These are phyloP conservation scores for Halocynthia roretzi DNA, from an alignment of 23 tunicate genomes.

Conservation along the genomic window DNA sequence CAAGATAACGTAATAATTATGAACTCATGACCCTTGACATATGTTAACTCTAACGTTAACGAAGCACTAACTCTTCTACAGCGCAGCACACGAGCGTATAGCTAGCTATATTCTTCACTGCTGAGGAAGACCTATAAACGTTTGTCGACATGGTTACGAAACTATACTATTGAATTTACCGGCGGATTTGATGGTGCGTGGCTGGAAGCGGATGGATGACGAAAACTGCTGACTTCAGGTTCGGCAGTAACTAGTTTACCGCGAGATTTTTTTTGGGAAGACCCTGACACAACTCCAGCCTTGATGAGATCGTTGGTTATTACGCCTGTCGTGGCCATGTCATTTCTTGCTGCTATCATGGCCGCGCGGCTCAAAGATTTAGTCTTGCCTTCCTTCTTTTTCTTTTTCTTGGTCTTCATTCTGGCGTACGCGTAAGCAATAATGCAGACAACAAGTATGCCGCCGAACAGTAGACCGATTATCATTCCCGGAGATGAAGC, in stretches of 20 bases:
- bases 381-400: constrained; percentile 4
- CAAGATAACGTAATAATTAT: too few relatives aligned
- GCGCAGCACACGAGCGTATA: too few relatives aligned
- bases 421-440: constrained; percentile 64
- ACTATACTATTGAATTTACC: background rate
- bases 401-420: constrained; percentile 33
- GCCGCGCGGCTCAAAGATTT: constrained; percentile 24
- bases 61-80: too few relatives aligned
- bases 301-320: constrained; percentile 12
- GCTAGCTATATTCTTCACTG: too few relatives aligned
- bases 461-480: constrained; percentile 74
- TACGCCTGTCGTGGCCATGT: constrained; percentile 21
- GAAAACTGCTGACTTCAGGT: constrained; percentile 6
- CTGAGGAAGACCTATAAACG: too few relatives aligned
- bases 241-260: constrained; percentile 17
- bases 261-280: background rate
- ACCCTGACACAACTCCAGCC: constrained; percentile 1
- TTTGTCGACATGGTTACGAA: too few relatives aligned
- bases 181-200: constrained; percentile 15
- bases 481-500: constrained; percentile 65
- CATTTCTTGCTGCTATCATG: constrained; percentile 24
- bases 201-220: constrained; percentile 14
- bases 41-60: too few relatives aligned
- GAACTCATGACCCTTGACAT: too few relatives aligned
- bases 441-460: constrained; percentile 40